A percentile compares a stretch with the other conserved stretches of the same genome.
Evolutionary conservation across 2,113 vertebrate species (phyloP).

Genomic region (Fregetta grallaria): DNA sequence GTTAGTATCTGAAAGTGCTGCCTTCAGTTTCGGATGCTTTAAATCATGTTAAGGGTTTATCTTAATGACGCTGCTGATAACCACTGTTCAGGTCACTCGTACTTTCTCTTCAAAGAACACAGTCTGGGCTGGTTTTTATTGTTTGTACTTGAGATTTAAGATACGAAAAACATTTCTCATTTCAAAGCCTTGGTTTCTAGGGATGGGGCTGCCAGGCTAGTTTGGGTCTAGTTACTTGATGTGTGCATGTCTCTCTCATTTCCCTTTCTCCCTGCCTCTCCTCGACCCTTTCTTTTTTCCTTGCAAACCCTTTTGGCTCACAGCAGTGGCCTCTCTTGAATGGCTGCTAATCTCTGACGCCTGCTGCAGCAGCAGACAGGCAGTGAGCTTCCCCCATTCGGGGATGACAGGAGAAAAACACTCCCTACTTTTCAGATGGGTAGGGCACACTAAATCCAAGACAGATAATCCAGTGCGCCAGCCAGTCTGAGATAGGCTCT

Average conservation of each 20-base stretch:
- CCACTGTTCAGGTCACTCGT: slow-evolving; percentile 75
- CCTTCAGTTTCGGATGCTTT: slow-evolving; percentile 76
- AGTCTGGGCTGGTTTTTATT: slow-evolving; percentile 69
- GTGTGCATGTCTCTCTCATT: neutral
- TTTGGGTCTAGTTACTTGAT: slow-evolving; percentile 49
- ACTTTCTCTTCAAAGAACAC: slow-evolving; percentile 69
- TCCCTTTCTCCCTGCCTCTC: slow-evolving; percentile 18
- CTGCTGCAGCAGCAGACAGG: slow-evolving; percentile 44
- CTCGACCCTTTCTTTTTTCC: neutral
- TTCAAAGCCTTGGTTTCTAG: slow-evolving; percentile 79
- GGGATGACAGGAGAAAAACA: neutral
- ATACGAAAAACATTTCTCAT: slow-evolving; percentile 76
- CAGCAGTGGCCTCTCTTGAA: slow-evolving; percentile 11
- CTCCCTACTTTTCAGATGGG: slow-evolving; percentile 5
- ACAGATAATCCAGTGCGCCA: slow-evolving; percentile 5
- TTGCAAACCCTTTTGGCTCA: slow-evolving; percentile 17
- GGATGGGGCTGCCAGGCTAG: slow-evolving; percentile 66
- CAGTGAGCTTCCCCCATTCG: neutral
- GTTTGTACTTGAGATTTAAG: slow-evolving; percentile 76
- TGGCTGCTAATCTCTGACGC: slow-evolving; percentile 12
- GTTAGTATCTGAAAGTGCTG: slow-evolving; percentile 77
- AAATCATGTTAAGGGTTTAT: slow-evolving; percentile 78
- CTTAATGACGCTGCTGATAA: slow-evolving; percentile 79
- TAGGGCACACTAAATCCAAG: neutral
- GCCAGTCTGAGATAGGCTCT: slow-evolving; percentile 7